phyloP scores from a whole-genome alignment of 2,113 vertebrate species.

The Lynx canadensis region DNA sequence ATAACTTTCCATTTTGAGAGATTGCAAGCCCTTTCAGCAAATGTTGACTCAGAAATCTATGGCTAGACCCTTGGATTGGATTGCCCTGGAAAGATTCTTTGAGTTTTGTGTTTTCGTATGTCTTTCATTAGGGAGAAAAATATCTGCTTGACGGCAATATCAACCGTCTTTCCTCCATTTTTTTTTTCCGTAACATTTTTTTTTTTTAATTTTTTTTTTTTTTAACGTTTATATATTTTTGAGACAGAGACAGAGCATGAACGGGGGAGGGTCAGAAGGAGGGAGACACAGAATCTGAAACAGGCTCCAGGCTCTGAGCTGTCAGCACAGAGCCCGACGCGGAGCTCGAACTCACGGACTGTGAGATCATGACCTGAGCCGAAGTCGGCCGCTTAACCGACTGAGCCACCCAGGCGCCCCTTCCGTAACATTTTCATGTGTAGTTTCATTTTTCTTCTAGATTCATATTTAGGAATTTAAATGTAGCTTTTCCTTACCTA shows the following conservation, averaged over 20 bases:
- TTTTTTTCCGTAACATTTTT: slow-evolving; percentile 42
- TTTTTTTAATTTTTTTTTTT: background rate
- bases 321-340: no score
- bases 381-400: no score
- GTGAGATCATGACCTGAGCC: no score
- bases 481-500: slow-evolving; percentile 47
- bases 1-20: slow-evolving; percentile 29
- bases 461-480: slow-evolving; percentile 28
- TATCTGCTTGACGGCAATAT: background rate
- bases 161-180: background rate
- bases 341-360: no score
- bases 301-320: no score
- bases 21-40: background rate
- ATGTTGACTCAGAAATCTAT: slow-evolving; percentile 32
- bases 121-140: slow-evolving; percentile 50
- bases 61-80: background rate
- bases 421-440: background rate
- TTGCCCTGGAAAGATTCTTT: slow-evolving; percentile 29
- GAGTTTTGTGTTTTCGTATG: slow-evolving; percentile 52
- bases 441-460: slow-evolving; percentile 47
- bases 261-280: no score
- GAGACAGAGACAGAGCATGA: no score
- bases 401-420: no score
- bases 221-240: no score
- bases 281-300: no score